phyloP scores from a whole-genome alignment of 2,113 vertebrate species.

The Neoarius graeffei region DNA sequence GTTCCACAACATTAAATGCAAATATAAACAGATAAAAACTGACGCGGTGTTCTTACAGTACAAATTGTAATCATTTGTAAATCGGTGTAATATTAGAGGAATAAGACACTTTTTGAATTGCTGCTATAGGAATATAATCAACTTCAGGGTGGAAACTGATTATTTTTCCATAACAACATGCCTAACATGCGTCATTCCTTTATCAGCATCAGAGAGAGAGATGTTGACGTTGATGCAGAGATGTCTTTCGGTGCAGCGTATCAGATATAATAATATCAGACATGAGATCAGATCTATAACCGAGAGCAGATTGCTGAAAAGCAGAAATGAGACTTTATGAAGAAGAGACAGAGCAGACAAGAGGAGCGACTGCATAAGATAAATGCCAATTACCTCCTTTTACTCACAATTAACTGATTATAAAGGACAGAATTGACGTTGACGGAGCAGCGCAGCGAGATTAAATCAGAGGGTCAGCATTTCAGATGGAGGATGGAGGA shows the following conservation, averaged over 20 bases:
- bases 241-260: background rate
- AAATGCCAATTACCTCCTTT: conserved; percentile 51
- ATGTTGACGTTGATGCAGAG: background rate
- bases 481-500: background rate
- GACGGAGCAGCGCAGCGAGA: background rate
- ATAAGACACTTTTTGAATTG: background rate
- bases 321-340: conserved; percentile 18
- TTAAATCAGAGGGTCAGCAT: conserved; percentile 18
- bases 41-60: background rate
- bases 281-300: background rate
- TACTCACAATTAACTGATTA: conserved; percentile 54
- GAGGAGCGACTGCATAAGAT: background rate
- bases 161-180: background rate
- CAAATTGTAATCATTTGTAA: background rate
- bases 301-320: background rate
- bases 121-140: background rate
- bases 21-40: background rate
- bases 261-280: background rate
- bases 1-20: background rate
- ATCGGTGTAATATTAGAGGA: background rate
- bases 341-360: background rate
- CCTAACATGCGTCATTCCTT: background rate
- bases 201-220: background rate
- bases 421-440: conserved; percentile 34
- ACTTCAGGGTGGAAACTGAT: background rate